Base-by-base conservation (phyloP, 2,888 invertebrate species). In the Tenthredo distinguenda region DNA sequence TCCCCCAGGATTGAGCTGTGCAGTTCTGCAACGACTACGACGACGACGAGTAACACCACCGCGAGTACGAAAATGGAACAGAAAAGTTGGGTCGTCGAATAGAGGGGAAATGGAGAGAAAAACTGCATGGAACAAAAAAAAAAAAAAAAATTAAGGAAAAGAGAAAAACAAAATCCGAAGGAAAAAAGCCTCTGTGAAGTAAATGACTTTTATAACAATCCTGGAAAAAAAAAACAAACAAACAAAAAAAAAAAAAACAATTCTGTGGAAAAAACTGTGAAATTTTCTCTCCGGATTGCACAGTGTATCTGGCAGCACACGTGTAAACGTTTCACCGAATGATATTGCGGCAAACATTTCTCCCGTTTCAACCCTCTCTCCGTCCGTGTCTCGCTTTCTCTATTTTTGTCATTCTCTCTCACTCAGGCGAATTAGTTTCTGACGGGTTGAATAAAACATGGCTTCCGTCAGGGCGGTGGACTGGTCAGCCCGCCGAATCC, bases 331-430 rank as follows among this genome's bases (percentile, higher is more conserved):
- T 86, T 10, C 26, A 9, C 62, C 26, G 62, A 62, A 62, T 26
- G 62, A 62, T 62, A 74, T 84, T 83, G 71, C 50, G 84, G 85
- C 79, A 79, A 79, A 55, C 55, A 37, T 79, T 55, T 55, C 55
- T 55, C 55, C 26, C 62, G 62, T 62, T 62, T 62, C 12, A 26
- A 62, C 62, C 62, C 40, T 62, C 82, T 87, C 82, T 47, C 76
- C 86, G 85, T 87, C 26, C 10, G 2, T 26, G 2, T 71, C 34
- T 82, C 40, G 40, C 82, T 87, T 72, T 47, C 76, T 86, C 86
- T 87, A 87, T 88, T 86, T 86, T 85, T 88, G 86, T 86, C 87
- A 84, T 43, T 58, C 68, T 76, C 62, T 72, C 87, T 87, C 88
- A 83, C 88, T 86, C 88, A 72, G 4, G 62, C 81, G 81, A 81